Evolutionary conservation across 2,888 invertebrate genomes (phyloP).

Genomic region (Andrena fulva): DNA sequence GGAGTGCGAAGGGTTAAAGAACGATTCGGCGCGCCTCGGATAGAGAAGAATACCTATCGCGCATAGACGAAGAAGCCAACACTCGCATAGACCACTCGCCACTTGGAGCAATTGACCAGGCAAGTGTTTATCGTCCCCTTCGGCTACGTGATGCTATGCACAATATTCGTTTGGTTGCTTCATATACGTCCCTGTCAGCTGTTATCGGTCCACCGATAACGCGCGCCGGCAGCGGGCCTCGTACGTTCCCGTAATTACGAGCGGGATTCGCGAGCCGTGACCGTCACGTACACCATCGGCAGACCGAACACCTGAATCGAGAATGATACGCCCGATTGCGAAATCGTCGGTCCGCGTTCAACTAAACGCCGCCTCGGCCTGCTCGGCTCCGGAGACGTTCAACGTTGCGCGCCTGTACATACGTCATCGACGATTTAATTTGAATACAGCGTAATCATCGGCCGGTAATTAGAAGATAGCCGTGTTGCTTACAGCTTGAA

Average conservation of each 20-base stretch:
- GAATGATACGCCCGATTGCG: no score
- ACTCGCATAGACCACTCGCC: constrained; percentile 77
- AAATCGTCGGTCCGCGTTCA: no score
- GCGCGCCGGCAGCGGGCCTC: constrained; percentile 26
- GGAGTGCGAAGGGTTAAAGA: neutral
- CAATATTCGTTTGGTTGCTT: constrained; percentile 68
- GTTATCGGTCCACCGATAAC: constrained; percentile 52
- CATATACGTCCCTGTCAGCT: constrained; percentile 45
- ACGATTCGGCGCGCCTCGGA: neutral
- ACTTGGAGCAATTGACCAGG: constrained; percentile 83
- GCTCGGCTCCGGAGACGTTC: no score
- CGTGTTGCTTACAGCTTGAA: no score
- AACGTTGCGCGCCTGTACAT: no score
- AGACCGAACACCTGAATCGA: no score
- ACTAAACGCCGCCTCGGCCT: no score
- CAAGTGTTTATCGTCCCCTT: constrained; percentile 84
- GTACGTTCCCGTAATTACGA: constrained; percentile 22
- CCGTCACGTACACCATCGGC: neutral
- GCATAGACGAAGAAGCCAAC: constrained; percentile 69
- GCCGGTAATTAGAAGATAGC: no score
- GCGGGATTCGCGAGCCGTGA: constrained; percentile 1
- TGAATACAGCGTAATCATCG: no score
- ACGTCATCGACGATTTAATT: no score
- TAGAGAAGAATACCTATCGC: constrained; percentile 67
- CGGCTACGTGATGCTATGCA: constrained; percentile 83